phyloP scores from a whole-genome alignment of 2,113 vertebrate species.

The Forbesichthys papilliferus region DNA sequence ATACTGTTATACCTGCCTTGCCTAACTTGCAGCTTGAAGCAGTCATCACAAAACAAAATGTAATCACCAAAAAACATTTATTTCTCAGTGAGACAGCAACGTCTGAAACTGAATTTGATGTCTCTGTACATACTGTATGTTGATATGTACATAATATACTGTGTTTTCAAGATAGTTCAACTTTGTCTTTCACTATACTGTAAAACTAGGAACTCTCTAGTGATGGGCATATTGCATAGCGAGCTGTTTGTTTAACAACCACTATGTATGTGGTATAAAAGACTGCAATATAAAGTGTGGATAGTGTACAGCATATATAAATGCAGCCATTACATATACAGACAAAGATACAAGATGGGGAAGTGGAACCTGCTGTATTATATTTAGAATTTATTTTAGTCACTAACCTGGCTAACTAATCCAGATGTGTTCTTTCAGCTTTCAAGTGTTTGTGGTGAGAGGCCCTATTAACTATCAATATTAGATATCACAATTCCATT shows the following conservation, averaged over 20 bases:
- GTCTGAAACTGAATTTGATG: constrained; percentile 13
- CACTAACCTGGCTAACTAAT: constrained; percentile 1
- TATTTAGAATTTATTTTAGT: no score
- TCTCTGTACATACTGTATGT: neutral
- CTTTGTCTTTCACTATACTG: constrained; percentile 26
- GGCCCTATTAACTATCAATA: constrained; percentile 64
- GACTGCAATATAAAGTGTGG: neutral
- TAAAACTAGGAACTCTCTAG: constrained; percentile 7
- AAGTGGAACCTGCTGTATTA: neutral
- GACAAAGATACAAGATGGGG: constrained; percentile 2
- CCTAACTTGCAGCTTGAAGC: no score
- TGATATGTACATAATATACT: constrained; percentile 45
- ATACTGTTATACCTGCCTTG: no score
- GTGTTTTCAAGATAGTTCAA: constrained; percentile 47
- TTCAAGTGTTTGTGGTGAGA: constrained; percentile 29
- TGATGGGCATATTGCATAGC: constrained; percentile 53
- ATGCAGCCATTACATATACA: neutral
- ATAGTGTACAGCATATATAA: neutral
- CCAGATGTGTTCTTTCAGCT: constrained; percentile 15
- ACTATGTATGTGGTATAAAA: constrained; percentile 22
- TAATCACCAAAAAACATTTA: constrained; percentile 24
- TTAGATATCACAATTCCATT: constrained; percentile 56
- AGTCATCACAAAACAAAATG: constrained; percentile 25
- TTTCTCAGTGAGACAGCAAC: constrained; percentile 34
- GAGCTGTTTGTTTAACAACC: constrained; percentile 38